Percentiles rank a stretch among this genome's conserved stretches.
These are phyloP conservation scores for Percopsis transmontana DNA, from an alignment of 2,113 vertebrate genomes.

Conservation along the genomic window DNA sequence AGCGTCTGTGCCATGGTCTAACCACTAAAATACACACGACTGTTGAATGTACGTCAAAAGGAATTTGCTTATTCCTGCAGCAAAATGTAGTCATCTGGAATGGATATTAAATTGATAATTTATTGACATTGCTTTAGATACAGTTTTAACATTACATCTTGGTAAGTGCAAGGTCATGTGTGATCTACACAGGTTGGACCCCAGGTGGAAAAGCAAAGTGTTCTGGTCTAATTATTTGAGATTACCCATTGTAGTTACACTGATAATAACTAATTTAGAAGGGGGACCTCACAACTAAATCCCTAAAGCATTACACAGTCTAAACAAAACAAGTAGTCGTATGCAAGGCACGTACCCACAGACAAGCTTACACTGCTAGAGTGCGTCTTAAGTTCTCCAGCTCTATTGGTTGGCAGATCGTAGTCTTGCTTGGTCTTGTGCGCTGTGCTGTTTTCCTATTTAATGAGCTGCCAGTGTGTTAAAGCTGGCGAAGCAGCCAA, in stretches of 20 bases:
- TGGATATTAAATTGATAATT: no score
- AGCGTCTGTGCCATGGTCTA: no score
- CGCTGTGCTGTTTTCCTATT: slow-evolving; percentile 59
- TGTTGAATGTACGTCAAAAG: no score
- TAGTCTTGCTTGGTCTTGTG: slow-evolving; percentile 44
- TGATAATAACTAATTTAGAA: neutral
- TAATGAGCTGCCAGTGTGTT: slow-evolving; percentile 68
- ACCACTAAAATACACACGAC: no score
- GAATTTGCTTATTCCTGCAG: no score
- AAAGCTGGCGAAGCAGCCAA: slow-evolving; percentile 55
- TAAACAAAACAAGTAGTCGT: neutral
- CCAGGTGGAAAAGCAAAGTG: neutral
- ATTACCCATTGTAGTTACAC: slow-evolving; percentile 4
- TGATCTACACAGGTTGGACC: slow-evolving; percentile 1
- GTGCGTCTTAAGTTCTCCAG: slow-evolving; percentile 43
- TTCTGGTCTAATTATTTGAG: slow-evolving; percentile 4
- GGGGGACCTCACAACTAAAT: slow-evolving; percentile 6
- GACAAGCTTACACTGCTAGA: slow-evolving; percentile 17
- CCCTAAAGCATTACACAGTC: neutral
- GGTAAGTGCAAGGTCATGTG: no score
- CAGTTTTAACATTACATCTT: no score
- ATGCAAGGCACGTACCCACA: slow-evolving; percentile 4
- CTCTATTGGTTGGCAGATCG: slow-evolving; percentile 38
- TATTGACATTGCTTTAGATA: no score
- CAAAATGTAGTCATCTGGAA: no score